Evolutionary conservation across 2,797 vertebrate species (phyloP).

Genomic region (Sibirionetta formosa): DNA sequence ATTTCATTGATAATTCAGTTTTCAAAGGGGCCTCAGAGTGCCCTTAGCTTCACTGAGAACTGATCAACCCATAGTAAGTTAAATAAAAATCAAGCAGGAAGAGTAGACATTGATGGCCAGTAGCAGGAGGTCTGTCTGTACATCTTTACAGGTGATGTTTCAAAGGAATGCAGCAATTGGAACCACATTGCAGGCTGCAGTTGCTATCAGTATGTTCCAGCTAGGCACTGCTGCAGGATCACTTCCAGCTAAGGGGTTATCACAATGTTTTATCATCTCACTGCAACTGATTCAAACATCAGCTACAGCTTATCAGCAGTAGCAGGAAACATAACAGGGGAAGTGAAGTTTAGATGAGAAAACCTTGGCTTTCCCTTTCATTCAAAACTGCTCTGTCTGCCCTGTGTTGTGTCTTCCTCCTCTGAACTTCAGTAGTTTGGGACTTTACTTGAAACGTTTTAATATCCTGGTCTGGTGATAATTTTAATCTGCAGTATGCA

Average conservation of each 20-base stretch:
- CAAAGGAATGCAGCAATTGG: constrained; percentile 26
- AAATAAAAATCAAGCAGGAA: constrained; percentile 18
- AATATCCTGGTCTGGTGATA: not conserved
- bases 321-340: not conserved
- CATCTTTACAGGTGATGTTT: constrained; percentile 30
- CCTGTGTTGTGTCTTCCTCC: not conserved
- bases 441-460: not conserved
- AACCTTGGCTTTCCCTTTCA: not conserved
- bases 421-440: not conserved
- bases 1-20: constrained; percentile 28
- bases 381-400: fast-evolving
- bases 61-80: not conserved
- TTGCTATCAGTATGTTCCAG: not conserved
- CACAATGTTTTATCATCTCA: not conserved
- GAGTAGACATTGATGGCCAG: not conserved
- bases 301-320: not conserved
- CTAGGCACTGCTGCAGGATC: not conserved
- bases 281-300: not conserved
- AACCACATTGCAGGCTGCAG: constrained; percentile 16
- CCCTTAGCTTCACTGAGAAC: not conserved
- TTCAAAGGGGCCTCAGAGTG: constrained; percentile 9
- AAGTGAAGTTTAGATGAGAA: not conserved
- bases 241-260: not conserved
- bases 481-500: not conserved
- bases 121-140: not conserved